A percentile compares a stretch with the other conserved stretches of the same genome.
phyloP scores from a whole-genome alignment of 2,797 vertebrate genomes.

The Antennarius maculatus region DNA sequence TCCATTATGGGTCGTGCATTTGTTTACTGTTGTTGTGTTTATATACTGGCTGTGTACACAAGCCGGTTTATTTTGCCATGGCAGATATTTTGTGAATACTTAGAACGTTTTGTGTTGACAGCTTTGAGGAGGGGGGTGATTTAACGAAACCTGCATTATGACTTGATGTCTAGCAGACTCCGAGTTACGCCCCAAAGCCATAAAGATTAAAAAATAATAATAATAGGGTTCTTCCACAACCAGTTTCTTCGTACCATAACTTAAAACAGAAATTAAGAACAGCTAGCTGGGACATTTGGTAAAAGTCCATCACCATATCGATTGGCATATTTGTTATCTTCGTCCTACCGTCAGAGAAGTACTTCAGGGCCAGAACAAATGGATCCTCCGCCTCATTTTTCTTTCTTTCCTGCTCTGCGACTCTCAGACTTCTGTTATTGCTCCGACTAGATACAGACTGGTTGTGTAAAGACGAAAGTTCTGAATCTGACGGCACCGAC shows the following conservation, averaged over 20 bases:
- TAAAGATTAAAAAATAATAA: no score
- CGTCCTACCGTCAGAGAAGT: conserved; percentile 74
- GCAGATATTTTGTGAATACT: not conserved
- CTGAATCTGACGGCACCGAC: conserved; percentile 26
- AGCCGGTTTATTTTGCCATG: no score
- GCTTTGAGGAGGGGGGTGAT: not conserved
- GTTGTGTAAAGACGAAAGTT: conserved; percentile 38
- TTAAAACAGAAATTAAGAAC: no score
- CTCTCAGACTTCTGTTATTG: conserved; percentile 72
- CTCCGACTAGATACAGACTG: conserved; percentile 49
- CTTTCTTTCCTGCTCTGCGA: conserved; percentile 69
- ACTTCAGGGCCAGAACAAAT: conserved; percentile 71
- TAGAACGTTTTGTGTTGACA: not conserved
- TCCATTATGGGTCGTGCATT: no score
- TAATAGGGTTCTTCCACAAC: not conserved
- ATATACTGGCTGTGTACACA: no score
- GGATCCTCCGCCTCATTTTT: conserved; percentile 73
- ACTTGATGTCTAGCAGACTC: not conserved
- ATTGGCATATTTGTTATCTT: not conserved
- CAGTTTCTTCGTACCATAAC: no score
- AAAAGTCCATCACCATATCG: not conserved
- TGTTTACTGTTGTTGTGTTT: no score
- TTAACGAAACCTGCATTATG: not conserved
- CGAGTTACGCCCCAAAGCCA: no score
- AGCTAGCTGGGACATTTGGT: not conserved